Evolutionary conservation across 1,140 invertebrate genomes (phyloP).

Genomic region (Drosophila sp.): DNA sequence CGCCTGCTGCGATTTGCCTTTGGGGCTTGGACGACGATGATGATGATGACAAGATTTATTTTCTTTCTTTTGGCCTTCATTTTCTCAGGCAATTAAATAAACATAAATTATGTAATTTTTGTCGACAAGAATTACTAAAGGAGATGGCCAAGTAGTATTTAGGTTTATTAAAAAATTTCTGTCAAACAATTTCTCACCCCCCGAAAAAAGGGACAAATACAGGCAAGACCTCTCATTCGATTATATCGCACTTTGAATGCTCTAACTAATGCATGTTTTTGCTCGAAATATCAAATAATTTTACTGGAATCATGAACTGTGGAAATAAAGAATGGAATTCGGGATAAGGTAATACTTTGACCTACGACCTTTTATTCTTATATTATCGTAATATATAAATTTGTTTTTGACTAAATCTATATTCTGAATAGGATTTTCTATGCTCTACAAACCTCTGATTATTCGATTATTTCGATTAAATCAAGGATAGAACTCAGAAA

Average conservation of each 20-base stretch:
- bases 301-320: too few species aligned
- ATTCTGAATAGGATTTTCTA: too few species aligned
- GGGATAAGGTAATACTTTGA: too few species aligned
- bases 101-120: constrained; percentile 41
- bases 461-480: too few species aligned
- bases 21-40: constrained; percentile 21
- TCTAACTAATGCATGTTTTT: not conserved
- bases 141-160: constrained; percentile 4
- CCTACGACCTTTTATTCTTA: too few species aligned
- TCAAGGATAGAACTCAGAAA: too few species aligned
- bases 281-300: too few species aligned
- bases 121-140: not conserved
- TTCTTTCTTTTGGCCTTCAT: constrained; percentile 49
- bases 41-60: constrained; percentile 12
- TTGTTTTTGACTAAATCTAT: too few species aligned
- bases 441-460: too few species aligned
- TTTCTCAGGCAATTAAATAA: constrained; percentile 46
- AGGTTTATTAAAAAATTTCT: constrained; percentile 3
- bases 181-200: not conserved
- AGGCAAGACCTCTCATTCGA: not conserved
- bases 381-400: too few species aligned
- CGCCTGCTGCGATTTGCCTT: constrained; percentile 11
- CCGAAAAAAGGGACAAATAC: not conserved
- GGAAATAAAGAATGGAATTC: too few species aligned
- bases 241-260: not conserved